A percentile compares a stretch with the other conserved stretches of the same genome.
phyloP scores from a whole-genome alignment of 2,113 vertebrate genomes.

The Scomber colias region DNA sequence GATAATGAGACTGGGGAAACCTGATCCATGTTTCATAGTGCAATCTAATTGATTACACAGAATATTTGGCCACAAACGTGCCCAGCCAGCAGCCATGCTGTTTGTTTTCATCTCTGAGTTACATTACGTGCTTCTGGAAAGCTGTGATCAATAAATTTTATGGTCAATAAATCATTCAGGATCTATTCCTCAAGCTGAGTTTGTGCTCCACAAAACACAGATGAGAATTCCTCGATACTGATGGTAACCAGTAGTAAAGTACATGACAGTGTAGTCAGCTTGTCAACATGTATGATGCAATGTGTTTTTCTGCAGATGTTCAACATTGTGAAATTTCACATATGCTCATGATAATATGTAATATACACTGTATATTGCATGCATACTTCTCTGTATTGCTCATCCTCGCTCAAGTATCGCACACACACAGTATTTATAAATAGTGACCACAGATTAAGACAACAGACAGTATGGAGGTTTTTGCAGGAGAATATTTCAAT shows the following conservation, averaged over 20 bases:
- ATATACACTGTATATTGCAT: background rate
- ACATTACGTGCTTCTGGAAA: constrained; percentile 50
- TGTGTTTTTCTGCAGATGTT: constrained; percentile 32
- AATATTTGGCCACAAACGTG: constrained; percentile 70
- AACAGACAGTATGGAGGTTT: background rate
- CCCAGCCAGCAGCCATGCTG: constrained; percentile 47
- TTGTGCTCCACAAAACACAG: constrained; percentile 27
- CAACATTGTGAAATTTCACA: constrained; percentile 41
- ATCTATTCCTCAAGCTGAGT: constrained; percentile 34
- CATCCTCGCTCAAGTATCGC: background rate
- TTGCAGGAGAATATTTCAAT: background rate
- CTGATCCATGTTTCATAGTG: constrained; percentile 79
- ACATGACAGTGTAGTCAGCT: constrained; percentile 4
- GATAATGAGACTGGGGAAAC: constrained; percentile 70
- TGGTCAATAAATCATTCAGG: constrained; percentile 55
- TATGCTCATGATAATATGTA: constrained; percentile 31
- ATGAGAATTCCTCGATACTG: constrained; percentile 6
- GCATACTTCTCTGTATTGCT: constrained; percentile 6
- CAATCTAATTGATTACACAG: constrained; percentile 81
- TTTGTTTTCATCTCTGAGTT: constrained; percentile 59
- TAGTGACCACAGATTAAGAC: background rate
- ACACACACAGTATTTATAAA: background rate
- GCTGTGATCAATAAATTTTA: constrained; percentile 68
- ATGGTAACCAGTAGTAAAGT: constrained; percentile 9
- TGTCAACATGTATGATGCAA: constrained; percentile 35